These are phyloP conservation scores for Macrophya alboannulata DNA, from an alignment of 2,888 invertebrate species.

Conservation along the genomic window DNA sequence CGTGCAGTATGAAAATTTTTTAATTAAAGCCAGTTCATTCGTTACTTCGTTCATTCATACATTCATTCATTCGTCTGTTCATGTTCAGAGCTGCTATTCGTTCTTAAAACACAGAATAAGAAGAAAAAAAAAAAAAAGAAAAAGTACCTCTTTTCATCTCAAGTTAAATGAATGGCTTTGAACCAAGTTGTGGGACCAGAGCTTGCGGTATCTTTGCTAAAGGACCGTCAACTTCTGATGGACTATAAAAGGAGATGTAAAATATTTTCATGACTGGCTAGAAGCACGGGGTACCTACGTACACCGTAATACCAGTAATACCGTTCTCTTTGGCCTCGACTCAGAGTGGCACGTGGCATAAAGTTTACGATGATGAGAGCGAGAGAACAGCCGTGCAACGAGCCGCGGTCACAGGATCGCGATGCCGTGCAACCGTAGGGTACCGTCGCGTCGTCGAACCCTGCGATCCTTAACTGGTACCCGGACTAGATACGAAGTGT, in stretches of 20 bases:
- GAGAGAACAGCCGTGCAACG: constrained; percentile 9
- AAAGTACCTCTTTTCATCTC: background rate
- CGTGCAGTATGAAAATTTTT: background rate
- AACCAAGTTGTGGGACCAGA: background rate
- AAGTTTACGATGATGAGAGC: constrained; percentile 71
- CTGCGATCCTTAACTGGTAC: constrained; percentile 22
- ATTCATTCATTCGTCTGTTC: background rate
- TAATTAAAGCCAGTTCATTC: background rate
- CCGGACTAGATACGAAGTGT: constrained; percentile 32
- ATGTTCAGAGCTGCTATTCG: background rate
- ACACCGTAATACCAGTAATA: constrained; percentile 60
- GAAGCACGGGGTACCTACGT: constrained; percentile 57
- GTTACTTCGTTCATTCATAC: background rate
- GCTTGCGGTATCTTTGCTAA: constrained; percentile 33
- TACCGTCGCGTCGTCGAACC: background rate
- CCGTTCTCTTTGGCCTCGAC: constrained; percentile 52
- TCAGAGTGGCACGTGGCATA: constrained; percentile 65
- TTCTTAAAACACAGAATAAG: too few relatives aligned
- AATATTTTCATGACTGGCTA: constrained; percentile 59
- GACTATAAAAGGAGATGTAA: constrained; percentile 68
- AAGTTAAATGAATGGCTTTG: background rate
- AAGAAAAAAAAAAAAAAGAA: background rate
- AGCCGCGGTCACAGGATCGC: background rate
- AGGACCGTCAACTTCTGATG: constrained; percentile 63
- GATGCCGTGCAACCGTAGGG: background rate